Evolutionary conservation across 2,113 vertebrate species (phyloP), one percentile per base, ranked within the genome.

Genomic region (Corvus hawaiiensis): DNA sequence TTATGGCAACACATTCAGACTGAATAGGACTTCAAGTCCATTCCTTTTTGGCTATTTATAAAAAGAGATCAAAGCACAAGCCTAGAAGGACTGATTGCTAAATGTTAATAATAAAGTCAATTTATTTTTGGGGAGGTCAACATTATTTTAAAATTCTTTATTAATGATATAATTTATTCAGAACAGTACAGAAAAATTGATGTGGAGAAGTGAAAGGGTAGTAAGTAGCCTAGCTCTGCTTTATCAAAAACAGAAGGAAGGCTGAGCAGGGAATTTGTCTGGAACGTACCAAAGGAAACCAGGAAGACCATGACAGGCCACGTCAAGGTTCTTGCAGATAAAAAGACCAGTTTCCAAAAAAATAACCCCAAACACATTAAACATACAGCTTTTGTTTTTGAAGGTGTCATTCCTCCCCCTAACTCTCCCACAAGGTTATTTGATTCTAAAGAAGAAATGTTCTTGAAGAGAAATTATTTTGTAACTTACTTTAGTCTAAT

Each of bases 21-120:
- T 78, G 85, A 94, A 62, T 94, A 89, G 76, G 77, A 78, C 81
- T 95, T 97, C 80, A 96, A 95, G 63, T 91, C 20, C 71, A 86
- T 97, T 93, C 72, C 6, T 97, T 84, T 87, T 92, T 78, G 71
- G 35, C 26, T 92, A 79, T 87, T 94, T 87, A 95, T 81, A 82
- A 96, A 92, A 95, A 52, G 51, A 82, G 72, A 95, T 92, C 87
- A 95, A 97, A 88, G 32, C 16, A 68, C 3, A 4, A 90, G n/a
- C 32, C 39, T 71, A 76, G 75, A 88, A 83, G 43, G 28, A 85
- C 59, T 84, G 84, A 92, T 71, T 63, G 37, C 23, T 86, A 46
- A 93, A 92, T 55, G 49, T 81, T 96, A 95, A 76, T 92, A 92
- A 69, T 58, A 64, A 52, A 91, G 61, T 54, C 61, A 89, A 89